These are phyloP conservation scores for Neomonachus schauinslandi DNA, from an alignment of 2,113 vertebrate species.

Conservation along the genomic window DNA sequence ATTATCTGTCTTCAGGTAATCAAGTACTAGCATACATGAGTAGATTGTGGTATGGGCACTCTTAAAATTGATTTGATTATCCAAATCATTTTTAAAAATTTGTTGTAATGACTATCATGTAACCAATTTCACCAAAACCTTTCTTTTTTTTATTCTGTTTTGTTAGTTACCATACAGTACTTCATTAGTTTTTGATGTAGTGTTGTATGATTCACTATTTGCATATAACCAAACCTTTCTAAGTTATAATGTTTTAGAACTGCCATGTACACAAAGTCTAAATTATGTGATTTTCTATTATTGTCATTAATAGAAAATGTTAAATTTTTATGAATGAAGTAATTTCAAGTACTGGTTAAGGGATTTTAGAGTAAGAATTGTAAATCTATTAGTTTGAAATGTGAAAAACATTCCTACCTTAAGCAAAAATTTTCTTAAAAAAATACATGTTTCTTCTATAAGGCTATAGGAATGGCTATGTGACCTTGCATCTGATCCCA, in stretches of 20 bases:
- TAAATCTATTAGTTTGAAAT: not conserved
- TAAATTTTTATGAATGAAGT: slow-evolving; percentile 13
- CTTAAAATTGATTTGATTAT: not conserved
- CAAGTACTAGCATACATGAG: not conserved
- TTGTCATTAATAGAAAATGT: not conserved
- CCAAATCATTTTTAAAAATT: not conserved
- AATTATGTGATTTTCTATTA: slow-evolving; percentile 6
- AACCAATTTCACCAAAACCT: not conserved
- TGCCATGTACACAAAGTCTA: not conserved
- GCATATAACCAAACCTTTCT: not conserved
- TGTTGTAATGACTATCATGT: not conserved
- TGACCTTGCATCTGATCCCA: not conserved
- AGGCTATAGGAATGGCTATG: not conserved
- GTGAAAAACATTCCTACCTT: not conserved
- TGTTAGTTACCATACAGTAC: too few species aligned
- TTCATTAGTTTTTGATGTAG: too few species aligned
- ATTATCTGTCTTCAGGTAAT: not conserved
- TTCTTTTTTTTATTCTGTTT: not conserved
- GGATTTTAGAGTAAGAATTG: not conserved
- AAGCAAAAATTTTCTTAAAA: not conserved
- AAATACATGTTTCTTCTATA: not conserved
- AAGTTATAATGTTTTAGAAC: not conserved
- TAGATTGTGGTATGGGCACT: not conserved
- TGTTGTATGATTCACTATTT: too few species aligned
- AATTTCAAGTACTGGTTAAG: not conserved